phyloP scores from a whole-genome alignment of 2,888 invertebrate species.

The Dolichomitus sp. region DNA sequence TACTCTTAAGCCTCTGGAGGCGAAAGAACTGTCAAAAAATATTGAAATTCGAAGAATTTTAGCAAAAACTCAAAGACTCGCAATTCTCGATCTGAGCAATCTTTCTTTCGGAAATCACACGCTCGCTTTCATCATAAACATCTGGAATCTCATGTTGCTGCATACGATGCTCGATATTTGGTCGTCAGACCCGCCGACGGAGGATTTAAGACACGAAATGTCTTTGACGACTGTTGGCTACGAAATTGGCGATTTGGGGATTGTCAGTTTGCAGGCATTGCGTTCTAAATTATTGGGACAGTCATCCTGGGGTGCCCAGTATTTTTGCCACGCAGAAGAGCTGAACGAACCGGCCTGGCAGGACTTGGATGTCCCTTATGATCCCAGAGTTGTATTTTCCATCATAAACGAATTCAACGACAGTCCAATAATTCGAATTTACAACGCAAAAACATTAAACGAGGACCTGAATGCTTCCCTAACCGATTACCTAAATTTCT shows the following conservation, averaged over 20 bases:
- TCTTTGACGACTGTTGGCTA: slow-evolving; percentile 81
- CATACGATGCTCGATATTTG: slow-evolving; percentile 81
- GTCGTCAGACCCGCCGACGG: slow-evolving; percentile 74
- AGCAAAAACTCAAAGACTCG: slow-evolving; percentile 75
- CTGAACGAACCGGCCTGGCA: slow-evolving; percentile 83
- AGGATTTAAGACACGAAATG: slow-evolving; percentile 75
- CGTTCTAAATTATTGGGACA: slow-evolving; percentile 78
- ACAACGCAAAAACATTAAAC: slow-evolving; percentile 76
- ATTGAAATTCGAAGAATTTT: slow-evolving; percentile 74
- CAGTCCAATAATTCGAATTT: slow-evolving; percentile 77
- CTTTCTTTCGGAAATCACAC: slow-evolving; percentile 82
- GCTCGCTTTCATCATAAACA: slow-evolving; percentile 82
- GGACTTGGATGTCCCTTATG: slow-evolving; percentile 80
- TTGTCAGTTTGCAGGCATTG: slow-evolving; percentile 82
- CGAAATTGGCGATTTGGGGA: slow-evolving; percentile 83
- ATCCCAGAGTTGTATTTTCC: slow-evolving; percentile 81
- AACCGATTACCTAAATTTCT: slow-evolving; percentile 74
- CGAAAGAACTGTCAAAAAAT: slow-evolving; percentile 68
- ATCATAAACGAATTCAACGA: slow-evolving; percentile 80
- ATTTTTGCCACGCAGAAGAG: slow-evolving; percentile 77
- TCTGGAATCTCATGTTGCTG: slow-evolving; percentile 84
- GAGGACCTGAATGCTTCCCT: slow-evolving; percentile 73
- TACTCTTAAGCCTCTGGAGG: slow-evolving; percentile 61
- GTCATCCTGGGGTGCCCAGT: slow-evolving; percentile 68
- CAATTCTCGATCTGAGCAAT: slow-evolving; percentile 79